Conservation (phyloP, 2,888 invertebrate species). For the Sinotaia quadrata region DNA sequence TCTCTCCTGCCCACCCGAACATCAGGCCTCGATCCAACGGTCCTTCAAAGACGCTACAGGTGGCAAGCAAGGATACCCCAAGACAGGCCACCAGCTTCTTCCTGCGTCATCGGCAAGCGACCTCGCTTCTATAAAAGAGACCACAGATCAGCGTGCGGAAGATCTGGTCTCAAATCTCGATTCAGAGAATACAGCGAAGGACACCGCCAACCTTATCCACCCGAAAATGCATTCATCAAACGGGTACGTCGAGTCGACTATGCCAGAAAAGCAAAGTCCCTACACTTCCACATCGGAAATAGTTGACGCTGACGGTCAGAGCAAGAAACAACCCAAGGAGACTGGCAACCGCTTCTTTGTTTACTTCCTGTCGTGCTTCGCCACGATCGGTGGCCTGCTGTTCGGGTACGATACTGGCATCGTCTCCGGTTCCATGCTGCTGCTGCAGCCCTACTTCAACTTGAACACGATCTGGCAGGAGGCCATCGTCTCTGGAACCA, state of each 20-base stretch:
- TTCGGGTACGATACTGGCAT: constrained; percentile 75
- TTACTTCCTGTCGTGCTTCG: constrained; percentile 63
- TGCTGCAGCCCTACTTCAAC: constrained; percentile 69
- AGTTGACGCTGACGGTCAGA: not conserved
- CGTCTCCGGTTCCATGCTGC: constrained; percentile 75
- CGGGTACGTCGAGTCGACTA: too few species aligned
- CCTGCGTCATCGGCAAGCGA: not conserved
- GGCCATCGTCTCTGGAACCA: constrained; percentile 73
- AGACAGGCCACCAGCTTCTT: not conserved
- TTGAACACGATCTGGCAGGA: constrained; percentile 74
- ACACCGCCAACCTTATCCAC: constrained; percentile 10
- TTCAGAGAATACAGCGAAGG: too few species aligned
- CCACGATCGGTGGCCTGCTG: constrained; percentile 73
- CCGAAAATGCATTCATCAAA: constrained; percentile 3
- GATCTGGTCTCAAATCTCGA: too few species aligned
- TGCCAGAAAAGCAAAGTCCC: constrained; percentile 5
- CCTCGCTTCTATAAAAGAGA: not conserved
- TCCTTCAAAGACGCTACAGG: too few species aligned
- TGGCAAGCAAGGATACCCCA: not conserved
- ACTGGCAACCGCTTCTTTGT: constrained; percentile 38
- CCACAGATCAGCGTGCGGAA: too few species aligned
- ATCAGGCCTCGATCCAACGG: not conserved
- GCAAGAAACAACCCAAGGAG: not conserved
- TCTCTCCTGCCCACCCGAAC: not conserved
- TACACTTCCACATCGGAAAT: constrained; percentile 4